Conservation (phyloP, 1,140 invertebrate genomes). For the Proctacanthus coquilletti region DNA sequence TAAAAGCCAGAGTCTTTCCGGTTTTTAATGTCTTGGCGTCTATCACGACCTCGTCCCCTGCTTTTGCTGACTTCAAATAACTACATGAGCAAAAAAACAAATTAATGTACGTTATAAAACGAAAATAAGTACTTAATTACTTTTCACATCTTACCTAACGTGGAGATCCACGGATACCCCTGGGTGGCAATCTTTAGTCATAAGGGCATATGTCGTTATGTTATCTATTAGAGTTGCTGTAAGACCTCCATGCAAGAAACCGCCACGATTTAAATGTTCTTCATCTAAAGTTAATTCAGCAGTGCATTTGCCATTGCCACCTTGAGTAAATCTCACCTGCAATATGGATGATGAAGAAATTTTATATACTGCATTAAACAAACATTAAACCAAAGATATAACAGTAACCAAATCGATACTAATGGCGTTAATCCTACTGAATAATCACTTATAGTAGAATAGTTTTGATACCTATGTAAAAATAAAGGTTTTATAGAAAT, state of each 20-base stretch:
- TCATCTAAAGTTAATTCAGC: slow-evolving; percentile 61
- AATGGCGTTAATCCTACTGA: background rate
- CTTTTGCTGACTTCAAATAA: slow-evolving; percentile 53
- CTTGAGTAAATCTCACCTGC: slow-evolving; percentile 52
- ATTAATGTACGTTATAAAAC: background rate
- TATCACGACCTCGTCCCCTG: slow-evolving; percentile 64
- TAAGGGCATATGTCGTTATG: slow-evolving; percentile 65
- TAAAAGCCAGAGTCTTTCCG: slow-evolving; percentile 65
- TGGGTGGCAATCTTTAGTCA: slow-evolving; percentile 43
- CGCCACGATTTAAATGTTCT: slow-evolving; percentile 59
- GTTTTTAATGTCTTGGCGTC: slow-evolving; percentile 61
- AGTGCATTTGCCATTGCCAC: slow-evolving; percentile 46
- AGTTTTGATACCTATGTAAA: background rate
- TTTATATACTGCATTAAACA: background rate
- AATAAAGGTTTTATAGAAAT: background rate
- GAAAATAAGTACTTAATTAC: background rate
- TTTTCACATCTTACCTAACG: slow-evolving; percentile 39
- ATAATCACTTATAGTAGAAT: background rate
- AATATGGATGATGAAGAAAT: slow-evolving; percentile 9
- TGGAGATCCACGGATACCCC: slow-evolving; percentile 62
- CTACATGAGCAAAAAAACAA: slow-evolving; percentile 30
- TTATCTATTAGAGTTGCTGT: slow-evolving; percentile 68
- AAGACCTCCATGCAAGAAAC: slow-evolving; percentile 71
- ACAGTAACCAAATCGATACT: background rate
- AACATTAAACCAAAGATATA: slow-evolving; percentile 1